These are phyloP conservation scores for Camptogramma bilineatum DNA, from an alignment of 2,888 invertebrate species.

Conservation along the genomic window DNA sequence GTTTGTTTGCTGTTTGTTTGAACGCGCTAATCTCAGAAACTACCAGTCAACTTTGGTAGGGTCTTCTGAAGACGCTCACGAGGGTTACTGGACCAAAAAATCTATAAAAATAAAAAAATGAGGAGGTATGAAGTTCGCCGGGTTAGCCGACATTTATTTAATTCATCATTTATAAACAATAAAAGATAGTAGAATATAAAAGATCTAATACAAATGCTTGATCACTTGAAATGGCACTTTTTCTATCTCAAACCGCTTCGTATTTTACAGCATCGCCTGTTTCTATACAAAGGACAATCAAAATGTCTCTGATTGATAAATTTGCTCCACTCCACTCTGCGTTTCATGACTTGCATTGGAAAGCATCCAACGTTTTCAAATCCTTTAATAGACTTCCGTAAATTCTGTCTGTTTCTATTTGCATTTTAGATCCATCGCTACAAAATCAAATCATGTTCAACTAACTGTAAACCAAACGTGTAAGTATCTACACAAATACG, in stretches of 20 bases:
- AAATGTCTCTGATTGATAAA: slow-evolving; percentile 52
- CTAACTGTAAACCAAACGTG: slow-evolving; percentile 17
- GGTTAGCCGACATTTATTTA: too few species aligned
- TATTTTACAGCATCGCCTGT: slow-evolving; percentile 37
- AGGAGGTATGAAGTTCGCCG: too few species aligned
- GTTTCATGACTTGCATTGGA: slow-evolving; percentile 52
- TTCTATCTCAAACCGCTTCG: neutral
- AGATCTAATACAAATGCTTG: neutral
- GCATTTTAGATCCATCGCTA: slow-evolving; percentile 35
- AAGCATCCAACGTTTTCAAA: slow-evolving; percentile 49
- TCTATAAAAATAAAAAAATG: too few species aligned
- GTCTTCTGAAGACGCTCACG: too few species aligned
- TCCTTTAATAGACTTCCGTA: slow-evolving; percentile 44
- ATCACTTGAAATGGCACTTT: neutral
- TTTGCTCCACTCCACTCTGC: slow-evolving; percentile 45
- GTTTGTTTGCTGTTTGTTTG: too few species aligned
- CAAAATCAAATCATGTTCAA: slow-evolving; percentile 29
- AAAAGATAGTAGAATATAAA: neutral
- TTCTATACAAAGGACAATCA: slow-evolving; percentile 46
- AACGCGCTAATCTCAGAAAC: too few species aligned
- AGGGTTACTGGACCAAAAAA: too few species aligned
- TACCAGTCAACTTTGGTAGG: too few species aligned
- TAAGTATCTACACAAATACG: slow-evolving; percentile 14
- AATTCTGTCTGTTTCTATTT: slow-evolving; percentile 39
- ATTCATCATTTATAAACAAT: neutral